These are phyloP conservation scores for Dipodomys ordii DNA, from an alignment of 2,113 vertebrate genomes.

Conservation along the genomic window DNA sequence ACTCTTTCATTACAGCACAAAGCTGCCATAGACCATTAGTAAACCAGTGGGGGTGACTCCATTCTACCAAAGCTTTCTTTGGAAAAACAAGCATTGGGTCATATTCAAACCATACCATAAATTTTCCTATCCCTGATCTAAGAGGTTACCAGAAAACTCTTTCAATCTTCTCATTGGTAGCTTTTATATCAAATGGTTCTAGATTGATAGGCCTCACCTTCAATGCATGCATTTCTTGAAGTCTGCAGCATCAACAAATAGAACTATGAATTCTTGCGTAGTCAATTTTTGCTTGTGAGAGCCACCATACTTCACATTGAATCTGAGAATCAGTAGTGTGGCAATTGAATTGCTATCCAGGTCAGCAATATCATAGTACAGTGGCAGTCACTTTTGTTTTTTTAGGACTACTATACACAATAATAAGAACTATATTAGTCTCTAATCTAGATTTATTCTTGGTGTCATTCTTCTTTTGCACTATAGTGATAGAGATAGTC, in stretches of 20 bases:
- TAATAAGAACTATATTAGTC: not conserved
- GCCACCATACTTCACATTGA: not conserved
- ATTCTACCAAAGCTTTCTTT: slow-evolving; percentile 27
- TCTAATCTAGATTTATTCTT: slow-evolving; percentile 1
- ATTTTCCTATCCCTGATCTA: not conserved
- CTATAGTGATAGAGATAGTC: not conserved
- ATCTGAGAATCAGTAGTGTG: not conserved
- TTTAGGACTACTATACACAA: not conserved
- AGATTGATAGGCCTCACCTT: not conserved
- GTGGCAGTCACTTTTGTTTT: not conserved
- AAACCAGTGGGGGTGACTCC: not conserved
- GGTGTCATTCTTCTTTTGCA: not conserved
- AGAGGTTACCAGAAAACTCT: slow-evolving; percentile 1
- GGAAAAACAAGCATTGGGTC: not conserved
- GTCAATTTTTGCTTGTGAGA: not conserved
- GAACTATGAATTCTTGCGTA: not conserved
- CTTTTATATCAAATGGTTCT: slow-evolving; percentile 24
- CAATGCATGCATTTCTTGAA: not conserved
- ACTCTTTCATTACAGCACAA: not conserved
- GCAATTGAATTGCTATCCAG: not conserved
- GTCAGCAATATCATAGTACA: not conserved
- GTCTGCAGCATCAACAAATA: not conserved
- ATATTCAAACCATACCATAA: not conserved
- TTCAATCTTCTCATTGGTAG: not conserved
- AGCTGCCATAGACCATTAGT: not conserved